Percentiles rank a stretch among this genome's conserved stretches.
phyloP scores from a whole-genome alignment of 2,113 vertebrate genomes.

The Brachyhypopomus gauderio region DNA sequence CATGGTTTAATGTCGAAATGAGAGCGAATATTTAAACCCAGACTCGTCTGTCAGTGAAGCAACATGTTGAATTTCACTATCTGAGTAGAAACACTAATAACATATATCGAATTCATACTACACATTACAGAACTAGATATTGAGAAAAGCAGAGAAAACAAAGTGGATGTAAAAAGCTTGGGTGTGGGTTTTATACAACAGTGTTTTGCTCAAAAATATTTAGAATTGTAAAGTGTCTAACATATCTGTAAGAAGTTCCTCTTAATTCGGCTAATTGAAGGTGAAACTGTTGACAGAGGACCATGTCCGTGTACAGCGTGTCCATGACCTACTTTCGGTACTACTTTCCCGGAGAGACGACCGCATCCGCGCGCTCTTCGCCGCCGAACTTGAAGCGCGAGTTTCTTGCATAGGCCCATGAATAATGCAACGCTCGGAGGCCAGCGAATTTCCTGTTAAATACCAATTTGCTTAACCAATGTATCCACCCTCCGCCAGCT shows the following conservation, averaged over 20 bases:
- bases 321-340: conserved; percentile 71
- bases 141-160: no score
- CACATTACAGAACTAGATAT: background rate
- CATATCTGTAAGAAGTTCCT: background rate
- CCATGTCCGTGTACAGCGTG: conserved; percentile 50
- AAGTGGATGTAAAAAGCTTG: no score
- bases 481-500: conserved; percentile 75
- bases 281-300: conserved; percentile 27
- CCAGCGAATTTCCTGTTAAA: conserved; percentile 80
- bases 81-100: background rate
- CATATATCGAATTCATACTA: background rate
- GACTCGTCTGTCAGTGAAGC: background rate
- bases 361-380: conserved; percentile 54
- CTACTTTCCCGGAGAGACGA: conserved; percentile 55
- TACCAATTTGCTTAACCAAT: conserved; percentile 84
- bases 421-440: conserved; percentile 78
- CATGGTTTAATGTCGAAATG: background rate
- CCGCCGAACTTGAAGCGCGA: conserved; percentile 62
- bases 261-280: conserved; percentile 49
- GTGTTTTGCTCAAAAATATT: background rate
- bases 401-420: conserved; percentile 75
- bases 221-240: background rate
- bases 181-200: background rate
- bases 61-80: background rate
- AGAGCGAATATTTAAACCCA: background rate